A percentile compares a stretch with the other conserved stretches of the same genome.
Conservation (phyloP, 37 sponge, comb jelly and placozoan genomes). For the Mnemiopsis leidyi region DNA sequence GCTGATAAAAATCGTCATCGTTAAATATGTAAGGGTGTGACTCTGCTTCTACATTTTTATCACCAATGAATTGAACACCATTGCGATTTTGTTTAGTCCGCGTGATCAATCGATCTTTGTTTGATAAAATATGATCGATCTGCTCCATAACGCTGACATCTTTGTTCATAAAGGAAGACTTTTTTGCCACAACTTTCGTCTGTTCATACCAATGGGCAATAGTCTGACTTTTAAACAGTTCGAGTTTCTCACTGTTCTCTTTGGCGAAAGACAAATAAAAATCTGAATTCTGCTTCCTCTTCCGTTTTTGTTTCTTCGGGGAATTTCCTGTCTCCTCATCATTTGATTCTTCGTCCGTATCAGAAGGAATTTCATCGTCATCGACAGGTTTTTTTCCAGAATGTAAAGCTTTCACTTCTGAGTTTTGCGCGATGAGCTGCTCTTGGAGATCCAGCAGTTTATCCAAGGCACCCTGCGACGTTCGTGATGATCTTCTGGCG, state of each 20-base stretch:
- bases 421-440: not conserved
- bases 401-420: not conserved
- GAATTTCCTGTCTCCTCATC: not conserved
- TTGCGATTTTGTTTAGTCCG: slow-evolving; percentile 8
- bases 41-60: not conserved
- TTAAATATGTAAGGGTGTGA: not conserved
- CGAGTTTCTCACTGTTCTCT: not conserved
- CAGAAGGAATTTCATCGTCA: slow-evolving; percentile 32
- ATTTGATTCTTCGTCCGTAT: not conserved
- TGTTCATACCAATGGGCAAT: slow-evolving; percentile 20
- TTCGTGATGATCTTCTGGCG: slow-evolving; percentile 20
- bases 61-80: not conserved
- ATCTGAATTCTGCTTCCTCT: slow-evolving; percentile 12
- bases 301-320: not conserved
- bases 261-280: not conserved
- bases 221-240: not conserved
- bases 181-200: slow-evolving; percentile 33
- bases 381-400: not conserved
- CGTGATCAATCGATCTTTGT: not conserved
- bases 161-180: slow-evolving; percentile 33
- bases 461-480: not conserved
- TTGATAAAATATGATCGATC: slow-evolving; percentile 6
- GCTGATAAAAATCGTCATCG: slow-evolving; percentile 44
- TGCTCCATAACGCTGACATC: not conserved
- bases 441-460: slow-evolving; percentile 11